Conservation (phyloP, 2,888 invertebrate genomes). For the Drosophila helvetica region DNA sequence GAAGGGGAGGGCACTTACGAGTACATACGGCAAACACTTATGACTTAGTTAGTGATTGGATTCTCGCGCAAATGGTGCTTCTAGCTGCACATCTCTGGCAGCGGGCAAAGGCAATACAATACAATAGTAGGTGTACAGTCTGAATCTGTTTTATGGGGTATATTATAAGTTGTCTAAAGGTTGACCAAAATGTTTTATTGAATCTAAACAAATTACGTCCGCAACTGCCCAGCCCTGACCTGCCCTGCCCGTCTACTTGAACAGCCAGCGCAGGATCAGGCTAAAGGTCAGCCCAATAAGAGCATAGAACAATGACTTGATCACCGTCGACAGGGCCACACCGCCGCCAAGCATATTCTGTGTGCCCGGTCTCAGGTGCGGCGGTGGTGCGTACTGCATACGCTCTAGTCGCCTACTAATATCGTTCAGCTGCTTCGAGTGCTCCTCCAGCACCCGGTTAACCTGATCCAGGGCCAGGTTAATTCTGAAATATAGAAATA, state of each 20-base stretch:
- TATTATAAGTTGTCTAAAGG: slow-evolving; percentile 41
- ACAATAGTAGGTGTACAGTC: slow-evolving; percentile 39
- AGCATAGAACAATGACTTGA: slow-evolving; percentile 75
- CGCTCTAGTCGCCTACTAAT: slow-evolving; percentile 81
- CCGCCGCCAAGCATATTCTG: slow-evolving; percentile 55
- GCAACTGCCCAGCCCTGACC: slow-evolving; percentile 32
- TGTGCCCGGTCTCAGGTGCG: slow-evolving; percentile 30
- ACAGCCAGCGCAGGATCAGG: slow-evolving; percentile 78
- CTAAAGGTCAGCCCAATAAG: slow-evolving; percentile 74
- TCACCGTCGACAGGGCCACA: slow-evolving; percentile 72
- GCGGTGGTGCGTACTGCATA: slow-evolving; percentile 77
- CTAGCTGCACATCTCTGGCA: slow-evolving; percentile 36
- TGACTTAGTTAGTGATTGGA: slow-evolving; percentile 56
- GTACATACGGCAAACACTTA: slow-evolving; percentile 29
- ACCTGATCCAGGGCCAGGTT: slow-evolving; percentile 85
- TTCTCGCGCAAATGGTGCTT: slow-evolving; percentile 10
- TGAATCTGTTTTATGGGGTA: slow-evolving; percentile 25
- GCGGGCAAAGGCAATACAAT: slow-evolving; percentile 58
- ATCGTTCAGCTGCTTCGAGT: slow-evolving; percentile 84
- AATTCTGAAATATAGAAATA: slow-evolving; percentile 78
- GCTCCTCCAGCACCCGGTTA: slow-evolving; percentile 85
- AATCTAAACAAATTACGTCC: slow-evolving; percentile 44
- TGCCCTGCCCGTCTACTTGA: slow-evolving; percentile 63
- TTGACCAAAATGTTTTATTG: slow-evolving; percentile 61
- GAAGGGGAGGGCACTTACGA: slow-evolving; percentile 11